A percentile compares a stretch with the other conserved stretches of the same genome.
Evolutionary conservation across 2,888 invertebrate genomes (phyloP).

Genomic region (Apoda limacodes): DNA sequence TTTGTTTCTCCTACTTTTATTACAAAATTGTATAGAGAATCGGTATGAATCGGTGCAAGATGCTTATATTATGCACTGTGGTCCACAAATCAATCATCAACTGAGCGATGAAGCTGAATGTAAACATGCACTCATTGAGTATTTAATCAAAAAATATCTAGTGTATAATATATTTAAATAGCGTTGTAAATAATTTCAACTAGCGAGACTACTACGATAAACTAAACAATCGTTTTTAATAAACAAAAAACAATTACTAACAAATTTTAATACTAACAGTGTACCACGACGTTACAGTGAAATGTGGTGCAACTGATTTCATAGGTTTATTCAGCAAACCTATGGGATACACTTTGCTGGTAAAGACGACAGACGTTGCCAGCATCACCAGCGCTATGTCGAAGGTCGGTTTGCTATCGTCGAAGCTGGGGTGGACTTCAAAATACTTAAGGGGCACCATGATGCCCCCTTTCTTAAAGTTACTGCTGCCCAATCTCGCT

Average conservation of each 20-base stretch:
- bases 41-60: too few relatives aligned
- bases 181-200: too few relatives aligned
- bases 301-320: slow-evolving; percentile 34
- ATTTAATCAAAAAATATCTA: too few relatives aligned
- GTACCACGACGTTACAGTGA: slow-evolving; percentile 44
- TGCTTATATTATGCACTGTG: too few relatives aligned
- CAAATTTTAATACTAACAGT: slow-evolving; percentile 22
- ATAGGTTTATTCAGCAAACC: slow-evolving; percentile 25
- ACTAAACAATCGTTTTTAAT: too few relatives aligned
- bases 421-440: slow-evolving; percentile 45
- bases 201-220: too few relatives aligned
- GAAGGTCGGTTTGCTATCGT: slow-evolving; percentile 36
- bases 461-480: slow-evolving; percentile 42
- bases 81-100: too few relatives aligned
- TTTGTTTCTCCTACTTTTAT: too few relatives aligned
- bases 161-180: too few relatives aligned
- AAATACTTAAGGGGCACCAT: slow-evolving; percentile 37
- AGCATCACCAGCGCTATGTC: slow-evolving; percentile 45
- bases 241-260: not conserved
- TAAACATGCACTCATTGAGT: too few relatives aligned
- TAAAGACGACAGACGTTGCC: slow-evolving; percentile 26
- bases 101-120: too few relatives aligned
- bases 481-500: slow-evolving; percentile 46
- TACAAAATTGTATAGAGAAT: too few relatives aligned
- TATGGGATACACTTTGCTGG: slow-evolving; percentile 31